Evolutionary conservation across 2,113 vertebrate genomes (phyloP), one percentile per base, ranked within the genome.

Genomic region (Hyperoodon ampullatus): DNA sequence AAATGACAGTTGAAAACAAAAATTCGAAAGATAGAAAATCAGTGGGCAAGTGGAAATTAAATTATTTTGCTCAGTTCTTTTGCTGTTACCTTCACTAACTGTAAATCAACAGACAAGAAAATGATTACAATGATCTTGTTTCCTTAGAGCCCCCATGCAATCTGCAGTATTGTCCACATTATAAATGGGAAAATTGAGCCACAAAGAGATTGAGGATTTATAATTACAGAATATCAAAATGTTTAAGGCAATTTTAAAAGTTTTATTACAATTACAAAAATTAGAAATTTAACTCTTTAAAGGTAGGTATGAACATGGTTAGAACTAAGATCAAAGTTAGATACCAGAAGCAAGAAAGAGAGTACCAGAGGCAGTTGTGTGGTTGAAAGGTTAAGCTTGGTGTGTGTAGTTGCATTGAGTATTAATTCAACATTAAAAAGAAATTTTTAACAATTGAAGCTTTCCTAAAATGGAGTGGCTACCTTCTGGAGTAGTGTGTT

Each of bases 51-150:
- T 75, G 21, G 33, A 92, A 84, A 91, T 63, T 39, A 90, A 80
- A 88, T 77, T 85, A 78, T 50, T 96, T 94, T 42, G 6, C 6
- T 96, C 30, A 47, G 2, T 88, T 95, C 3, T 85, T 91, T 96
- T 68, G 14, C 28, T 90, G 19, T 10, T 50, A 24, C 6, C 16
- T 80, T 87, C 4, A 30, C 11, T 63, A 85, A 88, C 24, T 44
- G 3, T 61, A 85, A 39, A 78, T 89, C 5, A 60, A 63, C 8
- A 85, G 26, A 63, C 18, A 63, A 95, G 65, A 85, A 97, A 93
- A 88, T 92, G 4, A 70, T 42, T 83, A 55, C 5, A 87, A 24
- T 82, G 47, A 23, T 55, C 8, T 60, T 66, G 84, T 53, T n/a
- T n/a, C 61, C 39, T 83, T 70, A 70, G 35, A 55, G 88, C 33